A percentile compares a stretch with the other conserved stretches of the same genome.
These are phyloP conservation scores for Euzophera pinguis DNA, from an alignment of 2,888 invertebrate genomes.

Conservation along the genomic window DNA sequence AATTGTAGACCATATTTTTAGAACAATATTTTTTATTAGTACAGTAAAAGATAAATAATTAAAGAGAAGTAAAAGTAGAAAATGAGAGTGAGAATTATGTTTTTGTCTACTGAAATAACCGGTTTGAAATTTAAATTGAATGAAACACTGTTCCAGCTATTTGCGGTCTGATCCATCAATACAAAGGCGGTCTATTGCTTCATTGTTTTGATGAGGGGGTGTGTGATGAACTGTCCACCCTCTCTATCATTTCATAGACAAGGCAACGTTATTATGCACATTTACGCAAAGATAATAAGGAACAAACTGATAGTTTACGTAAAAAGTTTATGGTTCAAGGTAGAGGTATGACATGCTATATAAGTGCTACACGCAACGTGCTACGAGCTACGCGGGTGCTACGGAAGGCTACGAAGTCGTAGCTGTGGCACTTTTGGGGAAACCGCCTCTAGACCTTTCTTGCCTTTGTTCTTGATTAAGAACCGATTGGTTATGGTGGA, in stretches of 20 bases:
- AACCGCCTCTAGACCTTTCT: no score
- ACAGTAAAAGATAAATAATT: no score
- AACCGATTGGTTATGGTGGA: no score
- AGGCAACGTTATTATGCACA: not conserved
- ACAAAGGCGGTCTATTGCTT: not conserved
- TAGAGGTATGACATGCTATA: not conserved
- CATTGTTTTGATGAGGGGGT: conserved; percentile 2
- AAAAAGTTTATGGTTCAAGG: not conserved
- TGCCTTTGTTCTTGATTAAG: no score
- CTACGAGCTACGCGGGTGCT: conserved; percentile 27
- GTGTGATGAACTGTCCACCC: conserved; percentile 9
- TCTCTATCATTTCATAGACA: conserved; percentile 6
- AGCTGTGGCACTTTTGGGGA: conserved; percentile 12
- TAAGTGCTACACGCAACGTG: not conserved
- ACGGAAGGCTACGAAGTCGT: conserved; percentile 21
- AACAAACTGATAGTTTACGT: not conserved
- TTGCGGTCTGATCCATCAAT: no score
- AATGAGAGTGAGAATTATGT: no score
- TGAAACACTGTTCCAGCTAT: no score
- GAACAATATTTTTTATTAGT: no score
- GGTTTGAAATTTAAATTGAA: no score
- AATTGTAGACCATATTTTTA: no score
- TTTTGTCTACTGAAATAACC: no score
- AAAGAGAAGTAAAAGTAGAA: no score
- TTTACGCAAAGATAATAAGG: not conserved